phyloP scores from a whole-genome alignment of 2,113 vertebrate genomes.

The Leucopsar rothschildi region DNA sequence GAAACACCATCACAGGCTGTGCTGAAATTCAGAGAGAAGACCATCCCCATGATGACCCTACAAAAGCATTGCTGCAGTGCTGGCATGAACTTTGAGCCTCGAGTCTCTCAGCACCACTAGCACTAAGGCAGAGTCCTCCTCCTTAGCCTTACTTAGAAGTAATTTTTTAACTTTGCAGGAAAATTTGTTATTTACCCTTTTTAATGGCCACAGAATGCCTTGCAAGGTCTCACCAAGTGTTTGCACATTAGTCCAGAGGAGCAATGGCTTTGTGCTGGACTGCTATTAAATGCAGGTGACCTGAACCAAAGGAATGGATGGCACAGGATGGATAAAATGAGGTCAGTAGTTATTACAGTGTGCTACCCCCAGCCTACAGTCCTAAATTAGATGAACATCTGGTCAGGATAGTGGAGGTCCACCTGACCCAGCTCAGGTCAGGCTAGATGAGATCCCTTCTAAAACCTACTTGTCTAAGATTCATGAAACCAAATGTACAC shows the following conservation, averaged over 20 bases:
- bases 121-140: neutral
- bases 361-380: fast-evolving
- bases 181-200: neutral
- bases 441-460: neutral
- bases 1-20: neutral
- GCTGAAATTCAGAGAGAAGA: neutral
- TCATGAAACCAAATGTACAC: neutral
- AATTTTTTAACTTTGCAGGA: neutral
- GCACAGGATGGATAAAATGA: neutral
- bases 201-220: neutral
- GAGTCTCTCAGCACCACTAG: neutral
- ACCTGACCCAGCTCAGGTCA: neutral
- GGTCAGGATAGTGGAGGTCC: neutral
- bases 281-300: neutral
- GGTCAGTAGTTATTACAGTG: neutral
- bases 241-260: neutral
- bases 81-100: neutral
- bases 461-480: neutral
- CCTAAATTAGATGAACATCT: neutral
- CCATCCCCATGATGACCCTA: neutral
- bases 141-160: neutral
- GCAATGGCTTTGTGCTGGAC: neutral
- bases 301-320: neutral
- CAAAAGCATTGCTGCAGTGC: neutral
- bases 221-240: neutral